phyloP scores from a whole-genome alignment of 2,888 invertebrate genomes.

The Bugulina stolonifera region DNA sequence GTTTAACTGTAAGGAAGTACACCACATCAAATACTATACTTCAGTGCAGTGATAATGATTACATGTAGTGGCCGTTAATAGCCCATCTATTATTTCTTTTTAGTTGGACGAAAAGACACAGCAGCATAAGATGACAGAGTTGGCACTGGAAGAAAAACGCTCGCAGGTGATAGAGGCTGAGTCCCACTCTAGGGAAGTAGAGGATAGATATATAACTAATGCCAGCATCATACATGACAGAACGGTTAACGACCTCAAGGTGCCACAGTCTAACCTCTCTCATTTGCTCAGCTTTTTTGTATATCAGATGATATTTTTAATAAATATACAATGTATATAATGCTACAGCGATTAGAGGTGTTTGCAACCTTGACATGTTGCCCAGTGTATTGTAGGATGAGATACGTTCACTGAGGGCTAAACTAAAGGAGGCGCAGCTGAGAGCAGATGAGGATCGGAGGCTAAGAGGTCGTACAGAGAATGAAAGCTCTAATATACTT shows the following conservation, averaged over 20 bases:
- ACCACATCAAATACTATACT: too few relatives aligned
- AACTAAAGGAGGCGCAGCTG: slow-evolving; percentile 47
- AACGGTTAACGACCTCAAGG: slow-evolving; percentile 44
- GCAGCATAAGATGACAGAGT: slow-evolving; percentile 43
- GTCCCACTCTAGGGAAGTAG: slow-evolving; percentile 41
- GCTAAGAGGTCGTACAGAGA: slow-evolving; percentile 41
- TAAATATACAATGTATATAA: not conserved
- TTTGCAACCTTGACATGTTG: too few relatives aligned
- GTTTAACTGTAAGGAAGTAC: too few relatives aligned
- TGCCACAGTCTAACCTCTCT: slow-evolving; percentile 31
- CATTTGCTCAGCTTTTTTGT: not conserved
- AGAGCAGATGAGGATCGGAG: slow-evolving; percentile 45
- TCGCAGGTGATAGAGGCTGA: slow-evolving; percentile 40
- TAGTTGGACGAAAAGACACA: slow-evolving; percentile 46
- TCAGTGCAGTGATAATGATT: too few relatives aligned
- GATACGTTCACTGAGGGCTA: slow-evolving; percentile 41
- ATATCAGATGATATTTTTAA: not conserved
- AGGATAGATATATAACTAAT: slow-evolving; percentile 46
- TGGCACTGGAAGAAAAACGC: slow-evolving; percentile 46
- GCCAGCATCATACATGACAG: slow-evolving; percentile 43
- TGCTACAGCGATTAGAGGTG: not conserved
- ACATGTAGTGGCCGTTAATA: too few relatives aligned
- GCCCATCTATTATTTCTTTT: not conserved
- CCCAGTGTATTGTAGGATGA: slow-evolving; percentile 48
- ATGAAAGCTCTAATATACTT: slow-evolving; percentile 41